Base-by-base conservation (phyloP, 1,140 invertebrate species). In the Diorhabda carinulata region DNA sequence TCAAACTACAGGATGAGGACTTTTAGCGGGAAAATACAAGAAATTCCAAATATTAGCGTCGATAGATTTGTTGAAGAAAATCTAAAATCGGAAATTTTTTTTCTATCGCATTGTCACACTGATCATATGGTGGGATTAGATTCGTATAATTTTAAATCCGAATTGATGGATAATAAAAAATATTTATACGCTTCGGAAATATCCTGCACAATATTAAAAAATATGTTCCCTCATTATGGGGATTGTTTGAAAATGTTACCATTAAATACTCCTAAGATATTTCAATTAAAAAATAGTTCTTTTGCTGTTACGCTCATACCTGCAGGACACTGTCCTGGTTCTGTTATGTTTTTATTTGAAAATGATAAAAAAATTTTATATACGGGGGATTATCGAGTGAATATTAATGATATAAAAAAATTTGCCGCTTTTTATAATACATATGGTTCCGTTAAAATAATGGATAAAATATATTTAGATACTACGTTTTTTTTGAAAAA, bases 301-400 rank as follows among this genome's bases (percentile, higher is more conserved):
- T 73, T 69, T 57, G 90, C 80, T 44, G 86, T 91, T 1, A 88
- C 85, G 1, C 78, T 84, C 5, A 83, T 90, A 62, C 84, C 89
- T 40, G 88, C 90, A 3, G 89, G 87, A 9, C 91, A 92, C 77
- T 90, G 89, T 79, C 86, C 88, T 5, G 90, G 90, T 1, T 90
- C 91, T 3, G 84, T 90, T 0, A 92, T 92, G 90, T 90, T 91
- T 78, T 72, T 91, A 7, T 88, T 91, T 73, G 86, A 87, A 80
- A 71, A 79, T 44, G 70, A 81, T 52, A 72, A 78, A 25, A 78
- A 78, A 7, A 78, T 91, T 68, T 79, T 92, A 4, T 91, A 88
- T 72, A 92, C 90, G 0, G 91, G 90, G 0, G 91, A 92, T 78
- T 91, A 90, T 78, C 82, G 90, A 74, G 83, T 90, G 5, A 81